Base-by-base conservation (phyloP, 2,888 invertebrate genomes). In the Margaritifera margaritifera region DNA sequence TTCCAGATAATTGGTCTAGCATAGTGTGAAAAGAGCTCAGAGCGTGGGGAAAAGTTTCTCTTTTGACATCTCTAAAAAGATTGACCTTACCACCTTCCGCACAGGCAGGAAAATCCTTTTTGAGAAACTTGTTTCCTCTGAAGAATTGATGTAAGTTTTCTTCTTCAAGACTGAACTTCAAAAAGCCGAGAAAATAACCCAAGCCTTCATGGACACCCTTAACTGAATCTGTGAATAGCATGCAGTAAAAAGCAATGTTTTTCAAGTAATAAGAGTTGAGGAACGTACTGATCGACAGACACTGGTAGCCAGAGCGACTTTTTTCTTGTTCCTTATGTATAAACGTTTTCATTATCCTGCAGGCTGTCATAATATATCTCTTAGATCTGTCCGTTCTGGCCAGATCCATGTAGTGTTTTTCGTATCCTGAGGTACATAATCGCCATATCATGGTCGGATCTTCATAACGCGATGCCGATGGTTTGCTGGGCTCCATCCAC, bases 381-480 rank as follows among this genome's bases (percentile, higher is more conserved):
- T 73, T 65, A 51, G 68, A 65, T 27, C n/a, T 42, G n/a, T 69
- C 54, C 11, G 62, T 64, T 8, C 69, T 53, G 5, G 72, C 72
- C 20, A 79, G 63, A 64, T 80, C 80, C 1, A 75, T 57, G 19
- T 74, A 78, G 54, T 78, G 74, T 63, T 73, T 78, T 52, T 80
- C 80, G 65, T 77, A 79, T 24, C 74, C 77, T n/a, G 73, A 77
- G 1, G 78, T 72, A 51, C 71, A 70, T 20, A 77, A 66, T n/a
- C 72, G 71, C 80, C 80, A 80, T 15, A 80, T 54, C 1, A 73
- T 27, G 11, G 74, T 67, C 2, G 68, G 58, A 15, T 78, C 65
- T 6, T 51, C 56, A 25, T 69, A 68, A 19, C 57, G 50, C 4
- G 62, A 51, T 2, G 59, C 51, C 19, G 42, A 54, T 0, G 55